A percentile compares a stretch with the other conserved stretches of the same genome.
These are phyloP conservation scores for Abrostola tripartita DNA, from an alignment of 2,888 invertebrate species.

Conservation along the genomic window DNA sequence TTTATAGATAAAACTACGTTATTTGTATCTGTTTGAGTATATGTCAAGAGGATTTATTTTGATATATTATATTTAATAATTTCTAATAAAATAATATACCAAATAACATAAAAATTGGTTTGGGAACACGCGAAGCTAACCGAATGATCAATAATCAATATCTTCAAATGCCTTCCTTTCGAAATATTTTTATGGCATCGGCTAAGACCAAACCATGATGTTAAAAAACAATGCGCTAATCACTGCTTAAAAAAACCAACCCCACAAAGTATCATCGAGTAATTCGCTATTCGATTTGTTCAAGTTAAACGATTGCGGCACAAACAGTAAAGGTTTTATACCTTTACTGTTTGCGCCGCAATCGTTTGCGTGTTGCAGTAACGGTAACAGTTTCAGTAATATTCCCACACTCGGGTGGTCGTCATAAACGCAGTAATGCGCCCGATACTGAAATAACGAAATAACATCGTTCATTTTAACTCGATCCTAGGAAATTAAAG, in stretches of 20 bases:
- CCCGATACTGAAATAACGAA: conserved; percentile 36
- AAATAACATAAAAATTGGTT: no score
- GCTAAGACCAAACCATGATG: no score
- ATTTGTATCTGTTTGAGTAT: no score
- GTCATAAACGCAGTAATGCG: conserved; percentile 41
- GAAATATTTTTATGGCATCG: no score
- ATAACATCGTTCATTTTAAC: conserved; percentile 42
- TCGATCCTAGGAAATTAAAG: conserved; percentile 46
- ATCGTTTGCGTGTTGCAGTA: conserved; percentile 37
- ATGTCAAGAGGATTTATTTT: no score
- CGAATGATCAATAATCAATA: no score
- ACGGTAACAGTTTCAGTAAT: conserved; percentile 36
- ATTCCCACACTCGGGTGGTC: conserved; percentile 42
- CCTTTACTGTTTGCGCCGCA: conserved; percentile 22
- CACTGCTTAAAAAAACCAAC: neutral
- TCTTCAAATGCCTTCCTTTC: no score
- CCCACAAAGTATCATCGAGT: conserved; percentile 21
- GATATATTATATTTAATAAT: no score
- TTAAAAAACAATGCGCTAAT: neutral
- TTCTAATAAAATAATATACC: neutral
- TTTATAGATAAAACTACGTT: no score
- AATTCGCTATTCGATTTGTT: conserved; percentile 44
- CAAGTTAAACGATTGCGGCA: conserved; percentile 37
- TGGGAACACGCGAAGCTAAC: no score
- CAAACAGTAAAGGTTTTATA: conserved; percentile 18